Evolutionary conservation across 2,797 vertebrate genomes (phyloP).

Genomic region (Benthosema pterotum): DNA sequence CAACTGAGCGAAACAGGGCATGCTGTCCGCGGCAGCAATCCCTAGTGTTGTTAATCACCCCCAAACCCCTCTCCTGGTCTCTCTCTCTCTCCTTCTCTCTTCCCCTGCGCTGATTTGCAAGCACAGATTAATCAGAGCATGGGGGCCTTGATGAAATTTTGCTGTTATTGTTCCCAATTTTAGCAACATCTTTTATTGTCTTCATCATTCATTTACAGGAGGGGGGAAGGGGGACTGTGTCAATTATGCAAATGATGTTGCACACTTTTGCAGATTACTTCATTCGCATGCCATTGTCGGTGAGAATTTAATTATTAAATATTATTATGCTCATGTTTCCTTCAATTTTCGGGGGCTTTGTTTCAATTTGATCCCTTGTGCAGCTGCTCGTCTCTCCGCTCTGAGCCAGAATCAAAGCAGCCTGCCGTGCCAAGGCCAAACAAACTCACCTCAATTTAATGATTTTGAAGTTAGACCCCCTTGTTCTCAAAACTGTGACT

Average conservation of each 20-base stretch:
- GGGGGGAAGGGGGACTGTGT: conserved; percentile 80
- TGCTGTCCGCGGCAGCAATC: conserved; percentile 80
- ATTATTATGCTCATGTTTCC: conserved; percentile 95
- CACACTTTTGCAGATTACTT: conserved; percentile 98
- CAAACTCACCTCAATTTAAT: conserved; percentile 96
- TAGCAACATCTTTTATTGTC: conserved; percentile 99
- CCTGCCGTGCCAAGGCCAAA: conserved; percentile 90
- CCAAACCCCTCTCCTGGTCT: conserved; percentile 66
- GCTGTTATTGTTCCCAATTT: conserved; percentile 99
- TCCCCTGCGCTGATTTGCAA: conserved; percentile 93
- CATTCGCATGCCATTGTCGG: conserved; percentile 93
- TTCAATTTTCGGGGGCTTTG: conserved; percentile 93
- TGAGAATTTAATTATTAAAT: conserved; percentile 99
- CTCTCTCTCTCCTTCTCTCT: conserved; percentile 66
- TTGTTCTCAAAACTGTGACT: conserved; percentile 89
- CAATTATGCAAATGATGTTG: conserved; percentile 99
- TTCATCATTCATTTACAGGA: conserved; percentile 98
- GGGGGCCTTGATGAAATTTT: conserved; percentile 98
- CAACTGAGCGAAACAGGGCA: conserved; percentile 77
- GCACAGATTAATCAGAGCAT: conserved; percentile 98
- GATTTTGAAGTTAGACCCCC: conserved; percentile 89
- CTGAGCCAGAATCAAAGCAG: conserved; percentile 92
- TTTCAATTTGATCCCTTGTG: conserved; percentile 93
- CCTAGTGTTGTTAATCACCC: conserved; percentile 91
- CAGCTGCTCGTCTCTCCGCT: conserved; percentile 91